phyloP scores from a whole-genome alignment of 2,113 vertebrate genomes.

The Pachypanchax playfairii region DNA sequence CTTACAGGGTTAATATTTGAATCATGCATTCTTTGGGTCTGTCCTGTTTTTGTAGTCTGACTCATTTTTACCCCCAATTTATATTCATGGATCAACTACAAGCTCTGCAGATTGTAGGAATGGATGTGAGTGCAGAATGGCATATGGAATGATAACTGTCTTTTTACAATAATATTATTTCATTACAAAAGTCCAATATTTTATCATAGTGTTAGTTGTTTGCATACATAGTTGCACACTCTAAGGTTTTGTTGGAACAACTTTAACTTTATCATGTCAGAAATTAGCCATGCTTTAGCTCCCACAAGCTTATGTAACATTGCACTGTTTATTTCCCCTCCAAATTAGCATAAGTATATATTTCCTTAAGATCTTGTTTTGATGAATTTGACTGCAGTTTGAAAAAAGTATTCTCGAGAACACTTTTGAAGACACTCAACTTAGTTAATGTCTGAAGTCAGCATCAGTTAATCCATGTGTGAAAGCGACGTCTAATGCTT shows the following conservation, averaged over 20 bases:
- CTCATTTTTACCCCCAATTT: background rate
- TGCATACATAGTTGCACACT: too few relatives aligned
- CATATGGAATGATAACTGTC: too few relatives aligned
- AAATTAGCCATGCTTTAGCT: too few relatives aligned
- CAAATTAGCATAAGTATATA: background rate
- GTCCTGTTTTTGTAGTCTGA: background rate
- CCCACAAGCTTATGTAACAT: too few relatives aligned
- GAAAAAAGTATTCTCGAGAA: background rate
- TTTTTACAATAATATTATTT: too few relatives aligned
- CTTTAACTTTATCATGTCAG: too few relatives aligned
- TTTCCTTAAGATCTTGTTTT: background rate
- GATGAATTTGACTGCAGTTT: background rate
- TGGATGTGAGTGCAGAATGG: constrained; percentile 1
- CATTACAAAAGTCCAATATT: too few relatives aligned
- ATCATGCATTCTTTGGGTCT: too few relatives aligned
- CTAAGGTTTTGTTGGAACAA: too few relatives aligned
- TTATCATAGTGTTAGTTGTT: background rate
- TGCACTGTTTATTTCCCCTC: too few relatives aligned
- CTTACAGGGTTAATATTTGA: too few relatives aligned
- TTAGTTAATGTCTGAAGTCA: background rate
- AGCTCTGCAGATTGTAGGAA: background rate
- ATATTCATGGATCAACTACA: background rate
- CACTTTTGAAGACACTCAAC: background rate
- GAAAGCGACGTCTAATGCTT: background rate
- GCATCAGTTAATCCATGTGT: background rate